phyloP scores from a whole-genome alignment of 30 jellyfish, hydroid and myxozoan species.

The Pseudorhiza aurosa region DNA sequence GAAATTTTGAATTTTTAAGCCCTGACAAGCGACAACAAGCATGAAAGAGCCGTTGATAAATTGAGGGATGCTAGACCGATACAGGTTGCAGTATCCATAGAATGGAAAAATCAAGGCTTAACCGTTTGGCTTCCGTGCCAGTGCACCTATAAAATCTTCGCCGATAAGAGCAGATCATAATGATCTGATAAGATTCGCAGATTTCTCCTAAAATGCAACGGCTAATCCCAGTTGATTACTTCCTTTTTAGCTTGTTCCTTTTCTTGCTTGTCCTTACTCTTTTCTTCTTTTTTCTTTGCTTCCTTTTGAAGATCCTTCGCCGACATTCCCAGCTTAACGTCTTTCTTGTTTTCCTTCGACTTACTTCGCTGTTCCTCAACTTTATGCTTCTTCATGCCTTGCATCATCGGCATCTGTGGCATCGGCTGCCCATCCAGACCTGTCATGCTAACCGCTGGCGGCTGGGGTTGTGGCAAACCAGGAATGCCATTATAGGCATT shows the following conservation, averaged over 20 bases:
- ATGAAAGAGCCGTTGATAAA: too few species aligned
- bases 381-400: conserved; percentile 54
- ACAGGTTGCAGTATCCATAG: too few species aligned
- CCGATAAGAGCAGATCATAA: too few species aligned
- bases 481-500: conserved; percentile 62
- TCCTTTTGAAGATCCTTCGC: background rate
- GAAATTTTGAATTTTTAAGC: too few species aligned
- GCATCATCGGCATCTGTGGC: conserved; percentile 67
- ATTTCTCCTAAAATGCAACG: too few species aligned
- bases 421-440: conserved; percentile 39
- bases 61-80: too few species aligned
- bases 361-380: conserved; percentile 41
- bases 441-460: conserved; percentile 72
- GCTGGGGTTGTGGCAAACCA: conserved; percentile 72
- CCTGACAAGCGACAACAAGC: too few species aligned
- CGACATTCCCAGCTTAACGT: conserved; percentile 4
- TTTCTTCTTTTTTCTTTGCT: background rate
- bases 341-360: conserved; percentile 46
- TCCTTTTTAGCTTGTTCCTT: conserved; percentile 1
- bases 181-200: too few species aligned
- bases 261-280: background rate
- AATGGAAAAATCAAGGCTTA: too few species aligned
- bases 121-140: too few species aligned
- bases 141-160: too few species aligned
- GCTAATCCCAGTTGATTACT: background rate